A percentile compares a stretch with the other conserved stretches of the same genome.
Conservation (phyloP, 2,113 vertebrate species). For the Ctenodactylus gundi region DNA sequence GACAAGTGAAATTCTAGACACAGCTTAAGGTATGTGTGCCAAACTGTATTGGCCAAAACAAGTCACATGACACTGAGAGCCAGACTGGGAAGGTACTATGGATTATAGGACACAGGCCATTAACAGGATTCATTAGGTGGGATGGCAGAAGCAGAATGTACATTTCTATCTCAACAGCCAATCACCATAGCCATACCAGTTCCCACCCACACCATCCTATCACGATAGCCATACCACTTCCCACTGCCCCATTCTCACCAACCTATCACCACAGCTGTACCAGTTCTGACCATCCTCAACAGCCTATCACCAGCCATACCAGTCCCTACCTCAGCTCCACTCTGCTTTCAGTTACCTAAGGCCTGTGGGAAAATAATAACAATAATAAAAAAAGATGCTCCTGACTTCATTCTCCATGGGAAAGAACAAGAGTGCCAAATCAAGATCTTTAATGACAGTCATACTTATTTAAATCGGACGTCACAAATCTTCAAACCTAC, state of each 20-base stretch:
- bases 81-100: not conserved
- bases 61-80: not conserved
- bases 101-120: not conserved
- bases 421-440: not conserved
- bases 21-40: not conserved
- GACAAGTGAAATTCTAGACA: not conserved
- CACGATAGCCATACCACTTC: too few species aligned
- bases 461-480: conserved; percentile 11
- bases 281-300: not conserved
- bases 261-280: not conserved
- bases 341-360: not conserved
- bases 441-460: not conserved
- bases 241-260: too few species aligned
- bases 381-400: not conserved
- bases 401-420: not conserved
- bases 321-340: too few species aligned
- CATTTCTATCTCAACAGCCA: too few species aligned
- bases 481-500: not conserved
- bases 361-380: not conserved
- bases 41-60: not conserved
- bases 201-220: too few species aligned
- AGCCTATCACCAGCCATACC: not conserved
- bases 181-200: too few species aligned
- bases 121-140: too few species aligned
- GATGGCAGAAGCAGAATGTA: too few species aligned